These are phyloP conservation scores for Cotesia glomerata DNA, from an alignment of 1,140 invertebrate species.

Conservation along the genomic window DNA sequence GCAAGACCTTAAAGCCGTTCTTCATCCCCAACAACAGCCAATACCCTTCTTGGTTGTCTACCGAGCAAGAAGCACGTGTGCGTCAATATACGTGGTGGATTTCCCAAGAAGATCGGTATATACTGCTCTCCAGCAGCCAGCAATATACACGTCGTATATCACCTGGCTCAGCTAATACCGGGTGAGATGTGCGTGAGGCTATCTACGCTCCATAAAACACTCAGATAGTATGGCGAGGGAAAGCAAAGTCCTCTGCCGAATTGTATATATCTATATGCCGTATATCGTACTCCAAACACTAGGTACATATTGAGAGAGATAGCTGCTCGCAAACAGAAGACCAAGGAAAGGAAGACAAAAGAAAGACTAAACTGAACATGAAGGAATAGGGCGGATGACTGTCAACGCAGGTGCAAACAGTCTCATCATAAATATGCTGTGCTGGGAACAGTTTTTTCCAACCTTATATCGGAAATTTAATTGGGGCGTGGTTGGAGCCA, in stretches of 20 bases:
- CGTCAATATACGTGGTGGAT: neutral
- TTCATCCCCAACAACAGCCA: no score
- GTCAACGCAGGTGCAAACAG: slow-evolving; percentile 60
- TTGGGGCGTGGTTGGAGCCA: slow-evolving; percentile 52
- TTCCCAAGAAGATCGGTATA: neutral
- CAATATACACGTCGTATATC: slow-evolving; percentile 49
- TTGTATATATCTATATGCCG: slow-evolving; percentile 4
- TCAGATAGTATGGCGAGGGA: slow-evolving; percentile 29
- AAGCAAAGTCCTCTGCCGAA: neutral
- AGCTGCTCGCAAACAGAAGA: neutral
- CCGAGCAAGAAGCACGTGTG: no score
- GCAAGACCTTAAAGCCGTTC: no score
- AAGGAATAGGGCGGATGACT: slow-evolving; percentile 36
- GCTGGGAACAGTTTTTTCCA: slow-evolving; percentile 23
- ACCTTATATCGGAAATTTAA: slow-evolving; percentile 44
- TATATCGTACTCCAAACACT: neutral
- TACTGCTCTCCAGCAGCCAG: neutral
- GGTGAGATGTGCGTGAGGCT: slow-evolving; percentile 51
- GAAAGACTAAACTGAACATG: no score
- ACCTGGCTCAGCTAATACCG: slow-evolving; percentile 46
- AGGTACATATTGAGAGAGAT: neutral
- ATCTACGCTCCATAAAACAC: slow-evolving; percentile 52
- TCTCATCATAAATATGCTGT: slow-evolving; percentile 60
- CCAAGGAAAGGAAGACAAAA: no score
- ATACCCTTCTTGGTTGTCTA: no score